Base-by-base conservation (phyloP, 2,888 invertebrate species). In the Caenorhabditis wallacei region DNA sequence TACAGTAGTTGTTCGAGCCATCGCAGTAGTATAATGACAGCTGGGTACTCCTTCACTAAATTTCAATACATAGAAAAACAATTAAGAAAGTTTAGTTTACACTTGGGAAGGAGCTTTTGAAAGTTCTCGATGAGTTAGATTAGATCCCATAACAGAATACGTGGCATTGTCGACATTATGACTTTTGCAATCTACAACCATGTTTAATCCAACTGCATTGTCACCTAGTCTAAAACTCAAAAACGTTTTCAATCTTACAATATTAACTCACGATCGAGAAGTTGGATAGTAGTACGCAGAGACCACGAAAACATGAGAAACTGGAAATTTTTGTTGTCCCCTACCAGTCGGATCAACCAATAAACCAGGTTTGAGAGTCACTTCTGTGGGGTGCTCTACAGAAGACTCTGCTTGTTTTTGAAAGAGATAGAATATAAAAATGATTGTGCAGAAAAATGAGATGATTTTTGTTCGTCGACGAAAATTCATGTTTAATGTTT, bases 231-330 rank as follows among this genome's bases (percentile, higher is more conserved):
- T 78, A 51, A 24, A 35, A 35, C 10, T 35, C 35, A 35, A 10
- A 35, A n/a, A n/a, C n/a, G n/a, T n/a, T n/a, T n/a, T n/a, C n/a
- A n/a, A n/a, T n/a, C n/a, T n/a, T n/a, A n/a, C n/a, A n/a, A n/a
- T n/a, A n/a, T n/a, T n/a, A n/a, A n/a, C 72, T 72, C n/a, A 72
- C 72, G 72, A 72, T 20, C 64, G 63, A 7, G 72, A 72, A 26
- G 18, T 18, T 16, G 72, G 72, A 56, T 72, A 72, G 20, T 72
- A 72, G 24, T 72, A 72, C 8, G 72, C 72, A 20, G 72, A 72
- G 1, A 30, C 63, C n/a, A 63, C 46, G 8, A 63, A 63, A 10
- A 63, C 63, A 30, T 63, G 63, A 26, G 63, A 63, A 2, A 63
- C 63, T 11, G 63, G 63, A 1, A 63, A n/a, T 13, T 26, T 46